A percentile compares a stretch with the other conserved stretches of the same genome.
Evolutionary conservation across 2,113 vertebrate genomes (phyloP).

Genomic region (Crypturellus undulatus): DNA sequence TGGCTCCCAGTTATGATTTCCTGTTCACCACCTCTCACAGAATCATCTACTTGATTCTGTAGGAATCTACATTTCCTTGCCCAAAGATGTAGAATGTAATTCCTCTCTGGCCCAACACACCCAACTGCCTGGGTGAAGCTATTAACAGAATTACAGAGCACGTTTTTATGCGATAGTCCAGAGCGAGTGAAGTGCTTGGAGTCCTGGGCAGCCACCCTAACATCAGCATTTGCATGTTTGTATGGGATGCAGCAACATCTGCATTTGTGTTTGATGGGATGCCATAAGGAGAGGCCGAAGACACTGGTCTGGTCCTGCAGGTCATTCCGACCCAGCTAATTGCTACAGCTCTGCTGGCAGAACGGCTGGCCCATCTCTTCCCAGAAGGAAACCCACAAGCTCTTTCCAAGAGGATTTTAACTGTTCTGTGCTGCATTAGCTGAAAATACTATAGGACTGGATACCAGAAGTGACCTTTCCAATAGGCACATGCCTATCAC

Average conservation of each 20-base stretch:
- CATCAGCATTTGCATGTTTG: too few relatives aligned
- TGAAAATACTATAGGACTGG: neutral
- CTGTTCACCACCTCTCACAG: neutral
- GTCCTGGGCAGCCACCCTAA: neutral
- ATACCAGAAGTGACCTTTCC: neutral
- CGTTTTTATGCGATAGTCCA: neutral
- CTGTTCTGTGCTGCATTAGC: neutral
- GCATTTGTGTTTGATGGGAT: neutral
- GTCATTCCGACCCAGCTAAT: neutral
- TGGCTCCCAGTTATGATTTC: neutral
- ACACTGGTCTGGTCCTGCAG: neutral
- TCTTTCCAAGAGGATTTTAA: neutral
- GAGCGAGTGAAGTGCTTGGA: neutral
- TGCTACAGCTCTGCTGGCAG: neutral
- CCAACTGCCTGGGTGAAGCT: neutral
- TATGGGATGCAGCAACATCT: too few relatives aligned
- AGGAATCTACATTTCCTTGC: neutral
- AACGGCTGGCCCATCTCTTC: neutral
- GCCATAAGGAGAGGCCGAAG: neutral
- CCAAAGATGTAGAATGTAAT: neutral
- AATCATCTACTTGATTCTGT: neutral
- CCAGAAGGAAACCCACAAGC: too few relatives aligned
- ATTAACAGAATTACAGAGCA: neutral
- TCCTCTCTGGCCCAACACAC: neutral
- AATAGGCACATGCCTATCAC: neutral